Base-by-base conservation (phyloP, 2,888 invertebrate species). In the Nomada ferruginata region DNA sequence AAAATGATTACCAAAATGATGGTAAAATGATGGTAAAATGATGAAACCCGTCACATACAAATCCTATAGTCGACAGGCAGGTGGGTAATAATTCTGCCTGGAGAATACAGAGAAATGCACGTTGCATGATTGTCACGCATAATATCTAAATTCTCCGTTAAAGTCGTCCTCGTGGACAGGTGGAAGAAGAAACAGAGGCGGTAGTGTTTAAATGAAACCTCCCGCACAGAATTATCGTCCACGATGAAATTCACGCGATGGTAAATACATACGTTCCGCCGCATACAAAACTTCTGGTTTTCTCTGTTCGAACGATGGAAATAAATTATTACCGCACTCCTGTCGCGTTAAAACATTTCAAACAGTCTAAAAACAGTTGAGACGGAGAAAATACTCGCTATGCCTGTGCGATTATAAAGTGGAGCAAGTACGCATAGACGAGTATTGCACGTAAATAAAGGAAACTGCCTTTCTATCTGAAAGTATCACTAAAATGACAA, bases 151-250 rank as follows among this genome's bases (percentile, higher is more conserved):
- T 36, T 47, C 2, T 47, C 47, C 36, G 36, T 47, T 26, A 52
- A 77, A 60, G 20, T 53, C 23, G 55, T 2, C 23, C 36, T 23
- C 15, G 44, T 42, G 20, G 23, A 13, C n/a, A 18, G 47, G 36
- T 61, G 61, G 18, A 55, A 57, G 55, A 50, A 55, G 76, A 63
- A 69, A 64, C 55, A 76, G 68, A 78, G 78, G 76, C n/a, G 50
- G 29, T 29, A 50, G 18, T 42, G 66, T 44, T 60, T 15, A 57
- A 47, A 11, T 20, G 63, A 50, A 68, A 68, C 20, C 10, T 52
- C 47, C 13, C 15, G 50, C 36, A 36, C 7, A 36, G 36, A 7
- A 7, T 36, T 11, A 23, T 59, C 26, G 26, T 47, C 13, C 13
- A 26, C 13, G 47, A 47, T 15, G 7, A n/a, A 13, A 9, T 9